phyloP scores from a whole-genome alignment of 2,797 vertebrate genomes.

The Anolis apletophallus region DNA sequence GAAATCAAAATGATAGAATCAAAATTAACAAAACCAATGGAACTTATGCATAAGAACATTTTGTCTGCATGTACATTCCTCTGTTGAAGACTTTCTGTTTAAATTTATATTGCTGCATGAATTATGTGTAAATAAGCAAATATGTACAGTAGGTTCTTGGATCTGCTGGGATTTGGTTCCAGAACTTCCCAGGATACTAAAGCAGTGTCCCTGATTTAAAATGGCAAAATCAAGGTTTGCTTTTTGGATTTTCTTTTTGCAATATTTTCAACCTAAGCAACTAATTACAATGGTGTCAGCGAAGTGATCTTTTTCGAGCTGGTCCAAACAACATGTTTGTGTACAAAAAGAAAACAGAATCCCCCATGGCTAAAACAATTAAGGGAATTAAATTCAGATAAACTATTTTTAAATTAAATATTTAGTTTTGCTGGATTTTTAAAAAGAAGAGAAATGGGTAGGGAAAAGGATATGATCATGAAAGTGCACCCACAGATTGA shows the following conservation, averaged over 20 bases:
- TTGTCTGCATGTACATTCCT: no score
- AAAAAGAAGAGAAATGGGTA: no score
- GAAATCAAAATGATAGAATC: not conserved
- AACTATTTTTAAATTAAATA: not conserved
- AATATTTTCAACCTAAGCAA: no score
- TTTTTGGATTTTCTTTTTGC: no score
- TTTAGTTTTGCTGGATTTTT: not conserved
- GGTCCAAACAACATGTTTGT: not conserved
- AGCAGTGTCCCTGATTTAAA: no score
- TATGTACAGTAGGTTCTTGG: not conserved
- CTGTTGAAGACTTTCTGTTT: not conserved
- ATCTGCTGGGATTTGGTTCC: no score
- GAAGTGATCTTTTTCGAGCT: not conserved
- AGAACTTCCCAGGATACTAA: no score
- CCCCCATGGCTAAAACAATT: not conserved
- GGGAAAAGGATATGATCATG: no score
- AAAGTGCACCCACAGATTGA: no score
- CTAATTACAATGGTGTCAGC: not conserved
- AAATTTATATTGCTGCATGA: not conserved
- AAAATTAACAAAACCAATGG: not conserved
- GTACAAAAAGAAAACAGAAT: not conserved
- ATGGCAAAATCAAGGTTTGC: no score
- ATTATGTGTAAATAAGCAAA: not conserved
- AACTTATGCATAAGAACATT: not conserved
- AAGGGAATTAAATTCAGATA: no score